Percentiles rank a stretch among this genome's conserved stretches.
Conservation (phyloP, 1,140 invertebrate species). For the Pseudachorutes palmiensis region DNA sequence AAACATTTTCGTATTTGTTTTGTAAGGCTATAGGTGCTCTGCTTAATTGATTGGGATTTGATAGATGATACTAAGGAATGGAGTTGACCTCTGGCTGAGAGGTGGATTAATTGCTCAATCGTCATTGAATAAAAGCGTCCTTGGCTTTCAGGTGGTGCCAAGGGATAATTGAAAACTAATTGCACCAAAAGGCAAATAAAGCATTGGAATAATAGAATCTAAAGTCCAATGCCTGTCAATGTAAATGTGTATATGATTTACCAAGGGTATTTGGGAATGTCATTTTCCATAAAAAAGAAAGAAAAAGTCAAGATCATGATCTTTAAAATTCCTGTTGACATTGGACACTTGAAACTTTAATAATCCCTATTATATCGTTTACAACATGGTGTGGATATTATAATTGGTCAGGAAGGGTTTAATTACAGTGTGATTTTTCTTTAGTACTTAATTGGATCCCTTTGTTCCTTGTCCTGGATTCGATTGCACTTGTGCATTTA, state of each 20-base stretch:
- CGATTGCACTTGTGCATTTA: too few relatives aligned
- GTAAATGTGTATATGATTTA: neutral
- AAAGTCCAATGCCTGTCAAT: neutral
- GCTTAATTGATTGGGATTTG: neutral
- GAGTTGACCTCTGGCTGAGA: constrained; percentile 1
- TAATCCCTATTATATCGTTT: neutral
- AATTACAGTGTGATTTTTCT: neutral
- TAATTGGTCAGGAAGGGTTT: neutral
- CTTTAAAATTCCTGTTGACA: neutral
- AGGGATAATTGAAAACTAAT: neutral
- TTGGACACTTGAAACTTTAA: neutral
- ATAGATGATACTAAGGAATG: neutral
- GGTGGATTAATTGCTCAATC: neutral
- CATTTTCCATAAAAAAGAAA: neutral
- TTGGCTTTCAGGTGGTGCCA: neutral
- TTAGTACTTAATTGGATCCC: too few relatives aligned
- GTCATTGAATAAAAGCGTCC: neutral
- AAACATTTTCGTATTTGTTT: neutral
- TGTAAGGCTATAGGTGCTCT: neutral
- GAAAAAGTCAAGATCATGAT: neutral
- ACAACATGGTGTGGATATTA: too few relatives aligned
- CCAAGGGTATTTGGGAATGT: too few relatives aligned
- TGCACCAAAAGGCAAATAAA: neutral
- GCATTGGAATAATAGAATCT: neutral
- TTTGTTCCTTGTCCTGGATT: too few relatives aligned